These are phyloP conservation scores for Drosophila kanekoi DNA, from an alignment of 2,888 invertebrate genomes.

Conservation along the genomic window DNA sequence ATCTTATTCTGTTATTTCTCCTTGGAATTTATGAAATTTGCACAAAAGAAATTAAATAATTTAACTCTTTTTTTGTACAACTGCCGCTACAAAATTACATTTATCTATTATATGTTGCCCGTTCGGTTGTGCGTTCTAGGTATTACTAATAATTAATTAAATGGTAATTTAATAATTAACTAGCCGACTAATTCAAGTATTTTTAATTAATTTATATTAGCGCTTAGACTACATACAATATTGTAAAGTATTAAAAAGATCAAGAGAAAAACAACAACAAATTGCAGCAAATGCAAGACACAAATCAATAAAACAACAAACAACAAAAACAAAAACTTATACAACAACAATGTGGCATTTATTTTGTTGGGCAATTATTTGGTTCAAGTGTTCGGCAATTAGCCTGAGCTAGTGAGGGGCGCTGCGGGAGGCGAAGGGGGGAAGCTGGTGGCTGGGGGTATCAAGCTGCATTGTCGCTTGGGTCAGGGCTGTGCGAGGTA, in stretches of 20 bases:
- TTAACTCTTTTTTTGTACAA: conserved; percentile 9
- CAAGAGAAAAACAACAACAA: conserved; percentile 30
- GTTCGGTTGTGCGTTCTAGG: conserved; percentile 68
- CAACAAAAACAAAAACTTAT: conserved; percentile 42
- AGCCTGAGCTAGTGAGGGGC: conserved; percentile 10
- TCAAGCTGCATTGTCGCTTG: conserved; percentile 24
- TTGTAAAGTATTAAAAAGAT: conserved; percentile 78
- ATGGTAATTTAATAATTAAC: conserved; percentile 32
- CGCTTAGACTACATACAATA: conserved; percentile 57
- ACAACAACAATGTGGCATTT: conserved; percentile 61
- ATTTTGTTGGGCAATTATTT: conserved; percentile 67
- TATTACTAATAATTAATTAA: conserved; percentile 65
- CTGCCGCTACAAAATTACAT: conserved; percentile 19
- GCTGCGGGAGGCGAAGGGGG: not conserved
- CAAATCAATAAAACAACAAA: conserved; percentile 66
- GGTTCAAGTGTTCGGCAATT: conserved; percentile 74
- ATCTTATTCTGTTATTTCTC: conserved; percentile 32
- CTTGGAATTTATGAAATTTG: conserved; percentile 51
- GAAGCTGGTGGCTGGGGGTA: not conserved
- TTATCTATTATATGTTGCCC: conserved; percentile 43
- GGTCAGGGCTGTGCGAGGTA: conserved; percentile 71
- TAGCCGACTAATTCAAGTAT: conserved; percentile 54
- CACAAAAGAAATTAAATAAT: conserved; percentile 15
- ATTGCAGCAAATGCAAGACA: conserved; percentile 64
- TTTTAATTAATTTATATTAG: conserved; percentile 78